Conservation (phyloP, 2,113 vertebrate genomes). For the Hippocampus barbouri region DNA sequence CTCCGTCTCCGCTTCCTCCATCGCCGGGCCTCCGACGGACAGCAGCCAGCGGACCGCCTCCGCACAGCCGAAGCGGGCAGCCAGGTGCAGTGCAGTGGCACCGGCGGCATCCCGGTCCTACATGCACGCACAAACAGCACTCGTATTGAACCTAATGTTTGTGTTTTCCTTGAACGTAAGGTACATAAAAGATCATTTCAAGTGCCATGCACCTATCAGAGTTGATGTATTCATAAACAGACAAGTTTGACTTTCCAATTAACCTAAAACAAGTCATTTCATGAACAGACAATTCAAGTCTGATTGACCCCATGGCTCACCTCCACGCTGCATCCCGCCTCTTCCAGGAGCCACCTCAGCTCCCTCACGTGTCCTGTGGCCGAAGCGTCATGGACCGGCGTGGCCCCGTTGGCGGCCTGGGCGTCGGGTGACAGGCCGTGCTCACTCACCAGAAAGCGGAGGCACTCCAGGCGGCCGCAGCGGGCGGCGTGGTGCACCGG, state of each 20-base stretch:
- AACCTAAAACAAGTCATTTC: too few species aligned
- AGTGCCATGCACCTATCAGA: too few species aligned
- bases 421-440: constrained; percentile 66
- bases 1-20: constrained; percentile 64
- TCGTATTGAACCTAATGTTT: too few species aligned
- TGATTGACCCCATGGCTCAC: constrained; percentile 47
- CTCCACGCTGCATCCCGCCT: constrained; percentile 66
- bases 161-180: too few species aligned
- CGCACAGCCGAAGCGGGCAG: constrained; percentile 74
- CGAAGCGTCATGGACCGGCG: constrained; percentile 76
- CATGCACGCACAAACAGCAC: constrained; percentile 15
- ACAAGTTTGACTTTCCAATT: too few species aligned
- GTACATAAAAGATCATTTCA: too few species aligned
- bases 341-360: constrained; percentile 68
- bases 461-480: constrained; percentile 74
- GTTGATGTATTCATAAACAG: too few species aligned
- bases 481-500: constrained; percentile 79
- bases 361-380: constrained; percentile 72
- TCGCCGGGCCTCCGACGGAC: constrained; percentile 54
- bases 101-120: constrained; percentile 78
- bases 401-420: constrained; percentile 78
- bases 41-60: constrained; percentile 72
- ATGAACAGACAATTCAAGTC: too few species aligned
- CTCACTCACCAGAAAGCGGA: constrained; percentile 73
- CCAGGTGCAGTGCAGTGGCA: constrained; percentile 78